These are phyloP conservation scores for Actinernus sp. DNA, from an alignment of 92 coral and sea anemone species.

Conservation along the genomic window DNA sequence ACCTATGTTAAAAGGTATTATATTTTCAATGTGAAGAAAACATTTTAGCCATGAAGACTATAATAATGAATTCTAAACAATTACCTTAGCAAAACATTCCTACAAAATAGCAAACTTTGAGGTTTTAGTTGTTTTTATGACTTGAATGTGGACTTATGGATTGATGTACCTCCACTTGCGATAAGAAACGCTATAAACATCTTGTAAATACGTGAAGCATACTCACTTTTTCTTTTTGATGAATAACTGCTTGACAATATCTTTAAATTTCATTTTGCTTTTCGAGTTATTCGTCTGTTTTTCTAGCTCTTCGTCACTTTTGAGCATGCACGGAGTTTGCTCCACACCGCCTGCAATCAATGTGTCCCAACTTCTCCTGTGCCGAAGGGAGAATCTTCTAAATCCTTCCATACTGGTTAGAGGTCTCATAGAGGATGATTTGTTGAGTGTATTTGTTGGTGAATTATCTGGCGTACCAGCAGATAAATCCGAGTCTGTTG, in stretches of 20 bases:
- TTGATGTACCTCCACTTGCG: background rate
- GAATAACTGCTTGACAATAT: conserved; percentile 77
- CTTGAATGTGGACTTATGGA: conserved; percentile 6
- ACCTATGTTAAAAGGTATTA: too few relatives aligned
- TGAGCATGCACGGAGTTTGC: conserved; percentile 9
- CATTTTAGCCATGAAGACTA: too few relatives aligned
- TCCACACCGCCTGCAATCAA: conserved; percentile 65
- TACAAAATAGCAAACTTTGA: too few relatives aligned
- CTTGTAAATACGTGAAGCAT: too few relatives aligned
- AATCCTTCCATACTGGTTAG: conserved; percentile 19
- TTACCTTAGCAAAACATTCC: too few relatives aligned
- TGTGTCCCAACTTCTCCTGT: conserved; percentile 69
- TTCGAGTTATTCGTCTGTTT: conserved; percentile 28
- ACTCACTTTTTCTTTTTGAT: conserved; percentile 71
- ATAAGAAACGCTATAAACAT: too few relatives aligned
- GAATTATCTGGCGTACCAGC: conserved; percentile 75
- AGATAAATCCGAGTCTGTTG: conserved; percentile 79
- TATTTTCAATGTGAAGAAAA: too few relatives aligned
- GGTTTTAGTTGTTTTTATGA: conserved; percentile 4
- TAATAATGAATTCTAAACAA: too few relatives aligned
- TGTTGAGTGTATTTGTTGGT: conserved; percentile 69
- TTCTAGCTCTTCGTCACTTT: conserved; percentile 16
- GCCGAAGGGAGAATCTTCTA: conserved; percentile 14
- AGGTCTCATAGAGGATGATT: conserved; percentile 5
- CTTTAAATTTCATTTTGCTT: conserved; percentile 64